These are phyloP conservation scores for Reinhardtius hippoglossoides DNA, from an alignment of 2,113 vertebrate genomes.

Conservation along the genomic window DNA sequence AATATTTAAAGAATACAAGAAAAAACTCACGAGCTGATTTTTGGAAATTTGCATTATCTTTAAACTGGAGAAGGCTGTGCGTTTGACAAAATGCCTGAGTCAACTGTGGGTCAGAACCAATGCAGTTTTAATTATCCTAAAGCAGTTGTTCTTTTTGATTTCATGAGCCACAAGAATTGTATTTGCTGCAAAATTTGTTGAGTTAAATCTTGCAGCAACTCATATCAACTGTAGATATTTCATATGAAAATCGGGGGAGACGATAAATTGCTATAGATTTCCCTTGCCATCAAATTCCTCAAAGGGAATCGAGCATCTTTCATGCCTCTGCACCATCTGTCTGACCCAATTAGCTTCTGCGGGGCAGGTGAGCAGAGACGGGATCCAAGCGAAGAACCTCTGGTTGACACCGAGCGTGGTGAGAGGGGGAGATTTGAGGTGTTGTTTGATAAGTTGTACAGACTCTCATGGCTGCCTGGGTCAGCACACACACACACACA, in stretches of 20 bases:
- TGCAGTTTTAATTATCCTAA: too few relatives aligned
- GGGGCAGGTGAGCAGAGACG: conserved; percentile 56
- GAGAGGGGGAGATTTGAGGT: conserved; percentile 45
- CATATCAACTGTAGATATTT: not conserved
- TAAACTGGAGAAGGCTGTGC: too few relatives aligned
- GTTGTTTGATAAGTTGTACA: conserved; percentile 40
- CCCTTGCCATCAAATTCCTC: conserved; percentile 47
- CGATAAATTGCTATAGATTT: conserved; percentile 41
- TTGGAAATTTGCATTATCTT: too few relatives aligned
- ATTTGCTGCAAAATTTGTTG: not conserved
- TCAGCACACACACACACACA: conserved; percentile 16
- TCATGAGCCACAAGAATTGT: too few relatives aligned
- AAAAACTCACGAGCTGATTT: too few relatives aligned
- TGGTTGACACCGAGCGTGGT: conserved; percentile 41
- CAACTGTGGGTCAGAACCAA: too few relatives aligned
- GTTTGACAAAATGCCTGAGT: too few relatives aligned
- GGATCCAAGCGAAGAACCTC: conserved; percentile 42
- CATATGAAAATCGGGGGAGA: not conserved
- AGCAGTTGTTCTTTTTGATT: too few relatives aligned
- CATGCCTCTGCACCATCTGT: conserved; percentile 65
- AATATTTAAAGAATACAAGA: too few relatives aligned
- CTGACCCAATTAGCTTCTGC: conserved; percentile 73
- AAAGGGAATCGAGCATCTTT: conserved; percentile 54
- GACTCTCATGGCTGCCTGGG: conserved; percentile 19
- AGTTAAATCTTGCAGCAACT: not conserved